phyloP scores from a whole-genome alignment of 2,888 invertebrate species.

The Phortica magna region DNA sequence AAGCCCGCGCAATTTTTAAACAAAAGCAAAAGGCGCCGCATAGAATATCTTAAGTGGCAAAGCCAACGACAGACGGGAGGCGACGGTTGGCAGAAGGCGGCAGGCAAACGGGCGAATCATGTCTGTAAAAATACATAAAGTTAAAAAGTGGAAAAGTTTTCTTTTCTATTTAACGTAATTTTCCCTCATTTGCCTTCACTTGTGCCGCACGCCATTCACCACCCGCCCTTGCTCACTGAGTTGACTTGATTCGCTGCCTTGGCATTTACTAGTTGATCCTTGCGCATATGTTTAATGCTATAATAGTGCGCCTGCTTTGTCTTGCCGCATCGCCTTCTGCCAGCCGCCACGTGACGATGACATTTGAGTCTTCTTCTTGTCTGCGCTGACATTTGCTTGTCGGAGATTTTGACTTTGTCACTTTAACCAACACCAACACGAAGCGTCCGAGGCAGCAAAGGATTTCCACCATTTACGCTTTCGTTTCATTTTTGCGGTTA shows the following conservation, averaged over 20 bases:
- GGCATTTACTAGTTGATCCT: neutral
- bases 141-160: slow-evolving; percentile 73
- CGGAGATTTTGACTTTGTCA: slow-evolving; percentile 46
- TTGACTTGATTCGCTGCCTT: neutral
- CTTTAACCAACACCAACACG: slow-evolving; percentile 10
- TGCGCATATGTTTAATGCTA: slow-evolving; percentile 64
- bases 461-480: slow-evolving; percentile 38
- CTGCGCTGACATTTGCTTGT: slow-evolving; percentile 39
- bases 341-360: slow-evolving; percentile 51
- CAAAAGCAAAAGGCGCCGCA: neutral
- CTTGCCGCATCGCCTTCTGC: slow-evolving; percentile 40
- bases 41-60: neutral
- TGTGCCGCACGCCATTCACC: slow-evolving; percentile 4
- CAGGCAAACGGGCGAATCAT: neutral
- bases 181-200: slow-evolving; percentile 67
- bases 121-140: slow-evolving; percentile 51
- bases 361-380: slow-evolving; percentile 37
- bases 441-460: too few relatives aligned
- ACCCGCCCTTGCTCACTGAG: neutral
- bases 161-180: slow-evolving; percentile 73
- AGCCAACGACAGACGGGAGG: slow-evolving; percentile 7
- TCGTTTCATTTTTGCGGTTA: slow-evolving; percentile 66
- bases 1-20: slow-evolving; percentile 21
- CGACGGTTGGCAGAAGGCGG: slow-evolving; percentile 11
- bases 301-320: slow-evolving; percentile 61